Base-by-base conservation (phyloP, 2,888 invertebrate genomes). In the Harpagoxenus sublaevis region DNA sequence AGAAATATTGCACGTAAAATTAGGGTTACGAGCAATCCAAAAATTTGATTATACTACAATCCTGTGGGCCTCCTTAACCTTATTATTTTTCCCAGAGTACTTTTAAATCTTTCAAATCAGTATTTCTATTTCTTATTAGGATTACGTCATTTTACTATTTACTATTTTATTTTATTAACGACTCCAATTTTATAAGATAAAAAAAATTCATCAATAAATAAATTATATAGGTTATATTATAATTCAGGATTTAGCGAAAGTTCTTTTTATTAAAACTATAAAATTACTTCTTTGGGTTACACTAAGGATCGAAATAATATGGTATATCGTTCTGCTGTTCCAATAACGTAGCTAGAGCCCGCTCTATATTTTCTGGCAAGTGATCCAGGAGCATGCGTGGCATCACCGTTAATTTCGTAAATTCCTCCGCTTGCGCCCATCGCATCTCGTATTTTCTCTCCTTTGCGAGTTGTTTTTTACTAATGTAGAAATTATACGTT, bases 381-480 rank as follows among this genome's bases (percentile, higher is more conserved):
- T 99, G 98, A 95, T 99, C 98, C 1, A 97, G 96, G 5, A 98
- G 94, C 98, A 98, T 98, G 71, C 97, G 96, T 8, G 98, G 98
- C 97, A 98, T 98, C 75, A 98, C 97, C 90, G 97, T 96, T 77
- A 98, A 95, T 93, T 98, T 97, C 95, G 97, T 96, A 95, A 98
- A 98, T 94, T 97, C 97, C 93, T 98, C 97, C 0, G 97, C 96
- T 81, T 96, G 96, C 3, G 97, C 97, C 98, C 98, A 98, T 62
- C 97, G 96, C 96, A 98, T 97, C 93, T 97, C 97, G 93, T 96
- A 97, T 85, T 96, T 93, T 28, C 86, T 90, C 2, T 94, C 94
- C 96, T 96, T 84, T 96, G 96, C 92, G 96, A 96, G 91, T 96
- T 97, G 94, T 78, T 93, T 93, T 51, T 93, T 94, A 42, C 73